Base-by-base conservation (phyloP, 2,888 invertebrate genomes). In the Euphydryas editha region DNA sequence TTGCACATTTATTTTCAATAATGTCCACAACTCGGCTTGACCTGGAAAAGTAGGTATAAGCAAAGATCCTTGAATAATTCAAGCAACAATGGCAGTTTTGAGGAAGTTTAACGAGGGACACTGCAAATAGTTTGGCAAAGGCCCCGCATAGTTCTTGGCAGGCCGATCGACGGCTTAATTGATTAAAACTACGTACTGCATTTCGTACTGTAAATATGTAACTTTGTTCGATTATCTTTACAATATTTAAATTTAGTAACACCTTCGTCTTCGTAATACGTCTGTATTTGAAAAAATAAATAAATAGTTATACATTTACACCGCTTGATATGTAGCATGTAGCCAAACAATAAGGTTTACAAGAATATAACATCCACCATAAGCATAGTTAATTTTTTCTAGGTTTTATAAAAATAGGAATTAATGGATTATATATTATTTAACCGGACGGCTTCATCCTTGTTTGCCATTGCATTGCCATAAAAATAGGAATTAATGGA, bases 141-240 rank as follows among this genome's bases (percentile, higher is more conserved):
- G 54, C 59, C 57, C 65, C 39, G 58, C 67, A 63, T 67, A 70
- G 66, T 67, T 73, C 71, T 73, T 73, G 72, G 72, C 72, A 71
- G 68, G 60, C 39, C 56, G 44, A 60, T 62, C 66, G 59, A 72
- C 64, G 65, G 67, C 72, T 67, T 73, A 73, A 72, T 73, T 73
- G 72, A 72, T 73, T 70, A 68, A 71, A 73, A 67, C 71, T 57
- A 78, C 81, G 76, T 78, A 77, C 78, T 79, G 76, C 78, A 80
- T 79, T 68, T 73, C 70, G 69, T 70, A 36, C 30, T 54, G 54
- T 54, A 75, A 62, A 59, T 54, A 44, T 66, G 64, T 66, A 62
- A 46, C 59, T 62, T 64, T 59, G 37, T 57, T 57, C 6, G n/a
- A 51, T 51, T 20, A 42, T 51, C 49, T 54, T 59, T 37, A 64